Percentiles rank a stretch among this genome's conserved stretches.
These are phyloP conservation scores for Cyaniris semiargus DNA, from an alignment of 2,888 invertebrate species.

Conservation along the genomic window DNA sequence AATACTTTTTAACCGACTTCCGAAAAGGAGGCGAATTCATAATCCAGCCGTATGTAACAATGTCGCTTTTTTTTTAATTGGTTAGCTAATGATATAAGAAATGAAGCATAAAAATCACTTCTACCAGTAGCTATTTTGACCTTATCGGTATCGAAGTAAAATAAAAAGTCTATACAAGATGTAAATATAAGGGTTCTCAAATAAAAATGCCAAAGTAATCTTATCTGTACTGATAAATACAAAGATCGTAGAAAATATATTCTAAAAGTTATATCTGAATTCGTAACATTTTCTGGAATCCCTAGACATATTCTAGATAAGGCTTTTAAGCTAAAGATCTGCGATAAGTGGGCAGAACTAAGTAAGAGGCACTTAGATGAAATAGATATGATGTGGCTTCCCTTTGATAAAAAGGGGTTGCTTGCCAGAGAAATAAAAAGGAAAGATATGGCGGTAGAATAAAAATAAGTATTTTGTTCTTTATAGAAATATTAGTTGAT, in stretches of 20 bases:
- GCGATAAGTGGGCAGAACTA: slow-evolving; percentile 20
- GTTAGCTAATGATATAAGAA: too few species aligned
- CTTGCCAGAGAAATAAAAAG: background rate
- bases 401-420: slow-evolving; percentile 21
- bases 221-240: background rate
- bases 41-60: too few species aligned
- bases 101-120: too few species aligned
- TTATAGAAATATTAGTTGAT: background rate
- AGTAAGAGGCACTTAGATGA: slow-evolving; percentile 29
- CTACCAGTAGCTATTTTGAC: too few species aligned
- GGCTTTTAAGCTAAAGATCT: slow-evolving; percentile 19
- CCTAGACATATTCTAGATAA: slow-evolving; percentile 15
- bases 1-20: too few species aligned
- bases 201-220: background rate
- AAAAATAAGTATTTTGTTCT: background rate
- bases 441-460: background rate
- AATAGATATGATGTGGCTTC: slow-evolving; percentile 17
- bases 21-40: too few species aligned
- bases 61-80: too few species aligned
- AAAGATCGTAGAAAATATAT: background rate
- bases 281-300: slow-evolving; percentile 21
- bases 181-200: background rate
- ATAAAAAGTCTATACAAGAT: background rate
- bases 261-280: slow-evolving; percentile 2
- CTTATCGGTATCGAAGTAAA: background rate